Percentiles rank a stretch among this genome's conserved stretches.
These are phyloP conservation scores for Zoanthus sociatus DNA, from an alignment of 92 coral and sea anemone species.

Conservation along the genomic window DNA sequence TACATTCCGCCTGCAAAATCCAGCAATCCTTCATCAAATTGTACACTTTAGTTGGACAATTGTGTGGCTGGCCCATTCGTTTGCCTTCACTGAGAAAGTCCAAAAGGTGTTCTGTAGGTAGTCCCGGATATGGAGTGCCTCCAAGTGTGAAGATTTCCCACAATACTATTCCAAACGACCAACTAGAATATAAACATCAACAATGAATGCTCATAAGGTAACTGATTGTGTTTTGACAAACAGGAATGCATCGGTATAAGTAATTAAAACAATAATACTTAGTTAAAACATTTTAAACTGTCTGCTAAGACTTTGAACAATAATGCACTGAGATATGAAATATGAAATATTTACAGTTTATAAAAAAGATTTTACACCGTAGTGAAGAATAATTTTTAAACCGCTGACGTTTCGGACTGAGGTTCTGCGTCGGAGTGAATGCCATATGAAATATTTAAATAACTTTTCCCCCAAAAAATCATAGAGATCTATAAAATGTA, in stretches of 20 bases:
- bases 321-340: too few relatives aligned
- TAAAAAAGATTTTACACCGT: too few relatives aligned
- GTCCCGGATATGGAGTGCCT: conserved; percentile 62
- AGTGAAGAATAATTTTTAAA: too few relatives aligned
- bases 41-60: conserved; percentile 59
- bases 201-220: not conserved
- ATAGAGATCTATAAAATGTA: too few relatives aligned
- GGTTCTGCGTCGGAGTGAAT: too few relatives aligned
- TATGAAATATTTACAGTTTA: not conserved
- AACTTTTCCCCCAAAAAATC: too few relatives aligned
- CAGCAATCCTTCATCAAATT: conserved; percentile 64
- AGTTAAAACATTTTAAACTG: not conserved
- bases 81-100: conserved; percentile 61
- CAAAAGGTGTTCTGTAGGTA: conserved; percentile 57
- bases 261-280: not conserved
- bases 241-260: too few relatives aligned
- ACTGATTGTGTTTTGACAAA: not conserved
- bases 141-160: conserved; percentile 66
- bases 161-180: conserved; percentile 62
- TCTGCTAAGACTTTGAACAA: too few relatives aligned
- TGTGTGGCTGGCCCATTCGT: conserved; percentile 62
- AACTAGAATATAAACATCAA: conserved; percentile 22
- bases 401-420: too few relatives aligned
- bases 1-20: conserved; percentile 40
- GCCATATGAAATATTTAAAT: too few relatives aligned